Conservation (phyloP, 2,113 vertebrate species). For the Emydocephalus ijimae region DNA sequence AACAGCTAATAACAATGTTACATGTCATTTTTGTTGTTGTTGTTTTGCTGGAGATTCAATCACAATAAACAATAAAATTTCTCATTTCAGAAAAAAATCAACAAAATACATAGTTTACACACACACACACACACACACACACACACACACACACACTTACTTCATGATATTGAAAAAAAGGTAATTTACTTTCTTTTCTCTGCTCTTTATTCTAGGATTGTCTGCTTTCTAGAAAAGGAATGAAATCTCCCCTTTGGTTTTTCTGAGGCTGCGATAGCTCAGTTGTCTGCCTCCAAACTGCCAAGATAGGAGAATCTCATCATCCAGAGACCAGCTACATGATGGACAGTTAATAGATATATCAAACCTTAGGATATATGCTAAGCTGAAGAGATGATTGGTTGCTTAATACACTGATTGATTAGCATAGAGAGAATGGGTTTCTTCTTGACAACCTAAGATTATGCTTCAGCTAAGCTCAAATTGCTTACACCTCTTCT, state of each 20-base stretch:
- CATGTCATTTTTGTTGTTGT: conserved; percentile 8
- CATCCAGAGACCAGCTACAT: conserved; percentile 80
- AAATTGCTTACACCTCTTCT: conserved; percentile 95
- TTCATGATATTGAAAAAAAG: conserved; percentile 55
- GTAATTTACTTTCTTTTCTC: conserved; percentile 71
- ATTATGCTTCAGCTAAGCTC: conserved; percentile 89
- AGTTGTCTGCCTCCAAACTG: conserved; percentile 91
- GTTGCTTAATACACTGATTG: conserved; percentile 91
- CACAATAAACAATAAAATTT: conserved; percentile 53
- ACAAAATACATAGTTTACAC: conserved; percentile 65
- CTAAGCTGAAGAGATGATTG: conserved; percentile 93
- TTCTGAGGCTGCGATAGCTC: conserved; percentile 95
- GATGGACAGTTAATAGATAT: conserved; percentile 97
- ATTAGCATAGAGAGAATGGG: conserved; percentile 97
- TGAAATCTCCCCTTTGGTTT: conserved; percentile 96
- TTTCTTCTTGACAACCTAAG: conserved; percentile 97
- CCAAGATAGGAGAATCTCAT: conserved; percentile 92
- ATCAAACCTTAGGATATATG: conserved; percentile 94
- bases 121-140: conserved; percentile 15
- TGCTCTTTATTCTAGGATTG: conserved; percentile 79
- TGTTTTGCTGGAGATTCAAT: conserved; percentile 39
- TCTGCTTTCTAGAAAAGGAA: conserved; percentile 82
- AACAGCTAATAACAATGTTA: conserved; percentile 49
- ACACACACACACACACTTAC: conserved; percentile 41
- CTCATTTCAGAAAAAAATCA: conserved; percentile 44